Base-by-base conservation (phyloP, 2,113 vertebrate species). In the Coregonus clupeaformis region DNA sequence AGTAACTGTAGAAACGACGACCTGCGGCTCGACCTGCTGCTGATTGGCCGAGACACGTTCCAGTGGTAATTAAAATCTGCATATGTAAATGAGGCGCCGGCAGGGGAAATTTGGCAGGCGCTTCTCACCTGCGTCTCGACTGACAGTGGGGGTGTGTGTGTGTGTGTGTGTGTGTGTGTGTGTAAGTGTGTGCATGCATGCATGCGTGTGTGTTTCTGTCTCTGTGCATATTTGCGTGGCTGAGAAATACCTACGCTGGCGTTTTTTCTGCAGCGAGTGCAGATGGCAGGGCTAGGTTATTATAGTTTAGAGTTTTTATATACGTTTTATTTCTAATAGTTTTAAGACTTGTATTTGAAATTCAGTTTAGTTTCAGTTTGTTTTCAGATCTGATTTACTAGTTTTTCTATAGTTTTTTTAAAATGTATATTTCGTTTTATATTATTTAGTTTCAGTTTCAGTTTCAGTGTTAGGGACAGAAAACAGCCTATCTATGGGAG, bases 51-150 rank as follows among this genome's bases (percentile, higher is more conserved):
- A 74, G 85, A 86, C 79, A 86, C 83, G 86, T 85, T 84, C 80
- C 88, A 80, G 77, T 73, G 77, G 80, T 90, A 90, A 89, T 91
- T 90, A 92, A 89, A 89, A 92, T 91, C 90, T 92, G 91, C 89
- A 92, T 87, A 89, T 91, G 89, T 84, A 92, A 91, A 92, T 80
- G 69, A 85, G 77, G 67, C 71, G 78, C 69, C 76, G 68, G 82
- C 82, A 76, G 77, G 84, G 85, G 83, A 82, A 84, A 86, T 80
- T 84, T 87, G 89, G 83, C 87, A 88, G 79, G 69, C 49, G 20
- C 68, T 80, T 80, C 72, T 83, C 86, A 90, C 91, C 87, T 90
- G 86, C 1, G 86, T 76, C 85, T 32, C 59, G 24, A 60, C 9
- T 80, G 69, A 74, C 76, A 81, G 77, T 69, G 73, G 75, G 76